Percentiles rank a stretch among this genome's conserved stretches.
Conservation (phyloP, 2,888 invertebrate species). For the Bombylius major region DNA sequence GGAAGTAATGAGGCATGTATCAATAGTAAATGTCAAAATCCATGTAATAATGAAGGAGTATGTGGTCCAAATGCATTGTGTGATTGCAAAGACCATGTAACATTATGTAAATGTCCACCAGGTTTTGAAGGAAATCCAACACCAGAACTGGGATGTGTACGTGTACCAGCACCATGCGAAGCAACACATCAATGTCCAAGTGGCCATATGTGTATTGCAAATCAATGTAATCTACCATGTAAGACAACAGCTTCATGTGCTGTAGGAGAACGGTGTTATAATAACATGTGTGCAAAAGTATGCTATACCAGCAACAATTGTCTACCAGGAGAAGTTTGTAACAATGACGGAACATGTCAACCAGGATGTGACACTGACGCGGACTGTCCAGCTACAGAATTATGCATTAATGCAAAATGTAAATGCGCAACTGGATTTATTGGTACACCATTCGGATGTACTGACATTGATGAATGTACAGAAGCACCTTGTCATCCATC, state of each 20-base stretch:
- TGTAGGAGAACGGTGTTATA: constrained; percentile 69
- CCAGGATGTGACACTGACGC: constrained; percentile 70
- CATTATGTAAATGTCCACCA: constrained; percentile 66
- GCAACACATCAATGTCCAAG: constrained; percentile 59
- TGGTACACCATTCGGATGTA: constrained; percentile 58
- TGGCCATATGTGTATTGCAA: constrained; percentile 64
- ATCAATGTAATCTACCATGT: constrained; percentile 68
- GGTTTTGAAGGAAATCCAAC: constrained; percentile 81
- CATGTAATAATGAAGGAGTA: constrained; percentile 59
- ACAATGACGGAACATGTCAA: constrained; percentile 62
- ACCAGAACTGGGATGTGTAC: constrained; percentile 77
- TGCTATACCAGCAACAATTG: constrained; percentile 86
- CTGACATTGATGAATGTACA: constrained; percentile 73
- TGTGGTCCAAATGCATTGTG: constrained; percentile 81
- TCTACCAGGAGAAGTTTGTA: constrained; percentile 77
- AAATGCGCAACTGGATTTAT: constrained; percentile 66
- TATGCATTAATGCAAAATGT: constrained; percentile 63
- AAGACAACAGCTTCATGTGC: constrained; percentile 61
- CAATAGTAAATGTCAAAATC: constrained; percentile 72
- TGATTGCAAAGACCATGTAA: constrained; percentile 57
- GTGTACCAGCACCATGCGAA: constrained; percentile 60
- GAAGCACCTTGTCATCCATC: constrained; percentile 65
- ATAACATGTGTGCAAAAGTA: constrained; percentile 67
- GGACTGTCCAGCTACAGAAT: constrained; percentile 66
- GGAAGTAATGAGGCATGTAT: constrained; percentile 63